Percentiles rank a stretch among this genome's conserved stretches.
Evolutionary conservation across 2,113 vertebrate species (phyloP).

Genomic region (Melanotaenia duboulayi): DNA sequence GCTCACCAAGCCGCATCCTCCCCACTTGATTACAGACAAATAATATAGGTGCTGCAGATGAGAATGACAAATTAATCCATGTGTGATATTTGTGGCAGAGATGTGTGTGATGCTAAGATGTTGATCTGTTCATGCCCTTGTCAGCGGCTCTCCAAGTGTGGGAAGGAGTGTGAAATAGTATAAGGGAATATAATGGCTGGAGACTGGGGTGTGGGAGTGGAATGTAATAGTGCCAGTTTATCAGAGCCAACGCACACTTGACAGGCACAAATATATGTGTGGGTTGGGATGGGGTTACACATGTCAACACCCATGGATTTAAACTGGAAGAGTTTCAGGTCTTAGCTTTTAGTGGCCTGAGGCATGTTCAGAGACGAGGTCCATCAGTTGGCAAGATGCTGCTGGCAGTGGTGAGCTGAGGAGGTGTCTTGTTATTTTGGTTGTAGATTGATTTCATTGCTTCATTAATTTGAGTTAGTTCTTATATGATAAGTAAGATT

Average conservation of each 20-base stretch:
- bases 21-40: constrained; percentile 54
- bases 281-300: constrained; percentile 45
- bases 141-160: constrained; percentile 51
- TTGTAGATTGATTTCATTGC: background rate
- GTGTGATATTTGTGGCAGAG: constrained; percentile 39
- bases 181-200: constrained; percentile 62
- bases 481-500: background rate
- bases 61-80: constrained; percentile 68
- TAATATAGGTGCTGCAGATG: constrained; percentile 54
- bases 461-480: background rate
- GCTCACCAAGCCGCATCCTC: constrained; percentile 42
- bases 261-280: constrained; percentile 54
- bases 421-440: background rate
- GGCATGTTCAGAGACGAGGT: constrained; percentile 15
- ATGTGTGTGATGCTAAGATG: constrained; percentile 34
- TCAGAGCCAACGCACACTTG: constrained; percentile 64
- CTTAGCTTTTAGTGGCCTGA: constrained; percentile 34
- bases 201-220: constrained; percentile 69
- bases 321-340: constrained; percentile 39
- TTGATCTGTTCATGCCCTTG: constrained; percentile 47
- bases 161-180: constrained; percentile 70
- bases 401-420: constrained; percentile 11
- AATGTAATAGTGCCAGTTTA: constrained; percentile 70
- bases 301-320: constrained; percentile 55
- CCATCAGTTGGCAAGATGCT: constrained; percentile 21